Conservation (phyloP, 1,140 invertebrate species). For the Pectinophora gossypiella region DNA sequence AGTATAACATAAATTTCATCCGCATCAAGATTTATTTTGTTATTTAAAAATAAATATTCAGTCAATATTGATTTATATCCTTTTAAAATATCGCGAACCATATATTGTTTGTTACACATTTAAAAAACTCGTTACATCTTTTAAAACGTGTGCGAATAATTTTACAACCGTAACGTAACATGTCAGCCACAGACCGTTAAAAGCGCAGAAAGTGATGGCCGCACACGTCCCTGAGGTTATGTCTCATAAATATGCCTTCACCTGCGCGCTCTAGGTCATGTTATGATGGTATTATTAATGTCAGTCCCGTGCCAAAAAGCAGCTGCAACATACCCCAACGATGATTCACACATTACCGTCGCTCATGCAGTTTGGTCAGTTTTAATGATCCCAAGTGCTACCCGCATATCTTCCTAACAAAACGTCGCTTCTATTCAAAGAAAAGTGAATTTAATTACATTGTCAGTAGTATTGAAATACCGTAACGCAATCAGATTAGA, state of each 20-base stretch:
- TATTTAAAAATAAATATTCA: no score
- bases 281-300: constrained; percentile 40
- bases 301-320: constrained; percentile 46
- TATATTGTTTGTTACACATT: no score
- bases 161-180: no score
- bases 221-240: background rate
- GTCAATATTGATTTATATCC: no score
- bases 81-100: no score
- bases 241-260: constrained; percentile 13
- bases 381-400: constrained; percentile 13
- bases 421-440: constrained; percentile 21
- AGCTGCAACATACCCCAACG: constrained; percentile 19
- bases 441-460: constrained; percentile 13
- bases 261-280: constrained; percentile 36
- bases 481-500: background rate
- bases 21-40: no score
- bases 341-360: constrained; percentile 52
- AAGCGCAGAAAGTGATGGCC: background rate
- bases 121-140: no score
- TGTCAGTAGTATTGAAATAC: constrained; percentile 11
- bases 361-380: constrained; percentile 59
- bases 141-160: no score
- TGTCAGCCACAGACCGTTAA: background rate
- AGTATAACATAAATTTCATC: no score
- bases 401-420: constrained; percentile 15